Evolutionary conservation across 2,113 vertebrate species (phyloP), one percentile per base, ranked within the genome.

Genomic region (Megaceryle torquata): DNA sequence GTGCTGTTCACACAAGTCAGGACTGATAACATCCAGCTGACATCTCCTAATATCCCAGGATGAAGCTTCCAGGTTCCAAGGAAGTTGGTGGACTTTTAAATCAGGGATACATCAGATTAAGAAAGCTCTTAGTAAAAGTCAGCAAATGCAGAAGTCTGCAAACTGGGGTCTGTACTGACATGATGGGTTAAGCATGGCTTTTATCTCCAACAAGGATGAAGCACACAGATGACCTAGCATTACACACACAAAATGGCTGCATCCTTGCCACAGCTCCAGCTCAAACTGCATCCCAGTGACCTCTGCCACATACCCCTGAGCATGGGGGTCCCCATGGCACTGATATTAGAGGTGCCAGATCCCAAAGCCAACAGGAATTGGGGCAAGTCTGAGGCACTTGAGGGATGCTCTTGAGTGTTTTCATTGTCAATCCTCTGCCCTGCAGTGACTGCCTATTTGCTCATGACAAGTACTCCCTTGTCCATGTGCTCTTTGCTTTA

Each of bases 241-340:
- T 76, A 33, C 9, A 22, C 24, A 16, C 0, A 41, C 1, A 6
- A 64, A 63, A 53, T 0, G 1, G 0, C 13, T 29, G 22, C 21
- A 44, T 7, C 63, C 18, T 50, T 25, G 24, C 11, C 50, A 15
- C 1, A 0, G 67, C n/a, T 31, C 28, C 39, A 68, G 2, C 9
- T 57, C 57, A 11, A 10, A 29, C 60, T 29, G 24, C 0, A 0
- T 24, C 50, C 25, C 33, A 46, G 61, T 75, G 81, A 43, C 20
- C 59, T 74, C 60, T 54, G 64, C 20, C 60, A 18, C 26, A 14
- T 48, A 65, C 11, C 17, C 64, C 64, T n/a, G 31, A 35, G 48
- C 63, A 26, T 29, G 2, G 74, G 33, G n/a, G 50, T 15, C 14
- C 21, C 65, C n/a, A 25, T 1, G 8, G 19, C 60, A 65, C 15